phyloP scores from a whole-genome alignment of 2,113 vertebrate species.

The Ceyx melanurus region DNA sequence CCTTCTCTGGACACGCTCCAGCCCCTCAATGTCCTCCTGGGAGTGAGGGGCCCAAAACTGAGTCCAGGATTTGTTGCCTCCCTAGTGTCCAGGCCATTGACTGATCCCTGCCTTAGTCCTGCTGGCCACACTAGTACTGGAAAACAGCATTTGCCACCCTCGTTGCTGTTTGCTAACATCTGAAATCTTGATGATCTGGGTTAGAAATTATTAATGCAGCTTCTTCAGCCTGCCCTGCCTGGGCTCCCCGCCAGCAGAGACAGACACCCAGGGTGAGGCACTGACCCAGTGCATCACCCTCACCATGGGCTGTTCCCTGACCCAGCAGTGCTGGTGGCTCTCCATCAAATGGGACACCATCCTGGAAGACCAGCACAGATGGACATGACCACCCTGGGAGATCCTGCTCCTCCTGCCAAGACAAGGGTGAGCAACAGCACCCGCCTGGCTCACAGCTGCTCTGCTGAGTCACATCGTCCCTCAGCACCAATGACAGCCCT shows the following conservation, averaged over 20 bases:
- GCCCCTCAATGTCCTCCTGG: too few relatives aligned
- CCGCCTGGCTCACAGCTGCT: background rate
- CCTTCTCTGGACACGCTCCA: too few relatives aligned
- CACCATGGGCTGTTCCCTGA: background rate
- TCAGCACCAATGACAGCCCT: too few relatives aligned
- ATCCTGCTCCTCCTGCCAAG: background rate
- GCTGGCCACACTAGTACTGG: too few relatives aligned
- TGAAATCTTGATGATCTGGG: background rate
- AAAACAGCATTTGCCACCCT: background rate
- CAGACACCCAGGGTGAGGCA: background rate
- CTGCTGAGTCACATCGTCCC: background rate
- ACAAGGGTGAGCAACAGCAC: background rate
- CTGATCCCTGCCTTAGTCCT: too few relatives aligned
- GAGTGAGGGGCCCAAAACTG: too few relatives aligned
- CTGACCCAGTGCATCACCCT: background rate
- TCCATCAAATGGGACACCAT: too few relatives aligned
- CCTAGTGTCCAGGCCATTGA: too few relatives aligned
- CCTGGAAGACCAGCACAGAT: background rate
- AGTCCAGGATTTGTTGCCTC: too few relatives aligned
- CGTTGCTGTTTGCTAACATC: fast-evolving
- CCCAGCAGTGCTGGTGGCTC: background rate
- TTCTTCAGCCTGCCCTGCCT: background rate
- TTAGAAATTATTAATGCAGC: background rate
- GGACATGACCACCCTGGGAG: background rate
- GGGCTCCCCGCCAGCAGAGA: background rate